Evolutionary conservation across 2,888 invertebrate genomes (phyloP).

Genomic region (Euzetes globulus): DNA sequence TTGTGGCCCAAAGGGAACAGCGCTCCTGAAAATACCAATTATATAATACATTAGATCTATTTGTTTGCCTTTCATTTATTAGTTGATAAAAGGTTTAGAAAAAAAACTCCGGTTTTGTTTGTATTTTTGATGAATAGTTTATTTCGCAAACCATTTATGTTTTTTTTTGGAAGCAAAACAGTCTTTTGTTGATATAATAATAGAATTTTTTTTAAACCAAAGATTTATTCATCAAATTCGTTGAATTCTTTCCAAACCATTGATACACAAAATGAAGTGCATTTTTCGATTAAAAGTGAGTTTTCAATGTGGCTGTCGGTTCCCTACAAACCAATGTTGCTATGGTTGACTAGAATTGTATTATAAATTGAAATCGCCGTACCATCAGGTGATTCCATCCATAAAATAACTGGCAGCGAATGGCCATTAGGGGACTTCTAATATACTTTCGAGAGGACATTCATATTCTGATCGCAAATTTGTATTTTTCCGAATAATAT

Average conservation of each 20-base stretch:
- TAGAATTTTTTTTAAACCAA: neutral
- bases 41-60: no score
- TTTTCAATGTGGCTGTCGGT: neutral
- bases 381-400: constrained; percentile 17
- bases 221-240: no score
- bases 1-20: neutral
- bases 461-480: neutral
- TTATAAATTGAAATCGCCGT: neutral
- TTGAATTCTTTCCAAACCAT: no score
- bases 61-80: neutral
- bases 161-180: neutral
- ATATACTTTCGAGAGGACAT: neutral
- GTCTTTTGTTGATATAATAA: neutral
- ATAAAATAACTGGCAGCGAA: constrained; percentile 11
- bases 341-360: neutral
- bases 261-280: no score
- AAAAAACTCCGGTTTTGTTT: neutral
- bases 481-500: no score
- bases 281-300: no score
- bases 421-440: constrained; percentile 8
- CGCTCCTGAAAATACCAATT: neutral
- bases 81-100: neutral
- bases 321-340: neutral
- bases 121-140: neutral
- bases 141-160: neutral